Evolutionary conservation across 2,888 invertebrate species (phyloP), one percentile per base, ranked within the genome.

Genomic region (Timandra comae): DNA sequence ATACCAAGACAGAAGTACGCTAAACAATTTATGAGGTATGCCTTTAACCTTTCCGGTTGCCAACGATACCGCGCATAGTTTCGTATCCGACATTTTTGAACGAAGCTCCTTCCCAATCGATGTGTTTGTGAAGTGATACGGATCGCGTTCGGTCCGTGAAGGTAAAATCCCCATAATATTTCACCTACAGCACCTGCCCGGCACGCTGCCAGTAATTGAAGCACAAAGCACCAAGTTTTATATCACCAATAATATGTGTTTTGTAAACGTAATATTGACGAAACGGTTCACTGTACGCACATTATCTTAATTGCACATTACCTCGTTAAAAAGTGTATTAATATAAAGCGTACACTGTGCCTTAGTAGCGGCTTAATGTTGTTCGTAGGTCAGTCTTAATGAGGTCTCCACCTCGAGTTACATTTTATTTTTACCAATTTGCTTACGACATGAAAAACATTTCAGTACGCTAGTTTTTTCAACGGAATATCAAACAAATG

Each of bases 161-260:
- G 82, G 81, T 82, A 82, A 51, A 79, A 66, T 68, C 65, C 66
- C n/a, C 70, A 71, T 78, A 77, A 78, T 82, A 74, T 80, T 80
- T 79, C 77, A 81, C 80, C 75, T 81, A 71, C 56, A 75, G 85
- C 85, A 85, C 85, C 74, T 84, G 84, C 84, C 81, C 82, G 85
- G 84, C 85, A 85, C 85, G 85, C 85, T 64, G 85, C 85, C 85
- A 85, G 85, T 85, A 84, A 71, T 73, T 67, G 69, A 79, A 52
- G 85, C 85, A 85, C 85, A 78, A 38, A 78, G 85, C 85, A 85
- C 85, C 78, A 80, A 77, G 85, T 84, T 85, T 84, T 69, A 64
- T 78, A 79, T 80, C 79, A 84, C 9, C 79, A 68, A 78, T n/a
- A n/a, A n/a, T 81, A 78, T 78, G 79, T 85, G 84, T 85, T 85